Conservation (phyloP, 2,888 invertebrate genomes). For the Yponomeuta plumbellus region DNA sequence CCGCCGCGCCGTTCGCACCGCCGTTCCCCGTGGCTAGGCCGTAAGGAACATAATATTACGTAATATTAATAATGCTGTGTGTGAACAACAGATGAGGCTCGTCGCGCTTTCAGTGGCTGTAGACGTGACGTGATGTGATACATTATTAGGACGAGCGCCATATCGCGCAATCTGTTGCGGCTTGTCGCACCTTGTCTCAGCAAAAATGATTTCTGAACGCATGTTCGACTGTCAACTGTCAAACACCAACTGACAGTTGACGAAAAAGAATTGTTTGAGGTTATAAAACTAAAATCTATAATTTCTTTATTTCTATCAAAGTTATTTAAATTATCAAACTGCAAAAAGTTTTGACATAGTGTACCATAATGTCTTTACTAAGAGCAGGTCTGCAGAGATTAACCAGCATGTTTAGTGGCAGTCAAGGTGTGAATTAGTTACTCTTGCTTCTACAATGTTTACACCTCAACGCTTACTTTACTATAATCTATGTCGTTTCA, state of each 20-base stretch:
- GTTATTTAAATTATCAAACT: not conserved
- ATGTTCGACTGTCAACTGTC: not conserved
- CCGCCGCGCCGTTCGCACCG: too few species aligned
- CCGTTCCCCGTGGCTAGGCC: too few species aligned
- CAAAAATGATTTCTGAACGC: not conserved
- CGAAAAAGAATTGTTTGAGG: not conserved
- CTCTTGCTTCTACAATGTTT: not conserved
- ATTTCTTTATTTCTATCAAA: not conserved
- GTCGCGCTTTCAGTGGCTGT: too few species aligned
- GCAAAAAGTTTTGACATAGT: not conserved
- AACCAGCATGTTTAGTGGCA: constrained; percentile 39
- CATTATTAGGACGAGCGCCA: too few species aligned
- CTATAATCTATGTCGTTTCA: not conserved
- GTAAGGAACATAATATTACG: too few species aligned
- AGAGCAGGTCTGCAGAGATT: constrained; percentile 54
- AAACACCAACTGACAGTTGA: constrained; percentile 17
- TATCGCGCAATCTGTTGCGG: too few species aligned
- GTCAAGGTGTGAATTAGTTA: constrained; percentile 39
- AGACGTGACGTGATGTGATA: too few species aligned
- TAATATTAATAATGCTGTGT: too few species aligned
- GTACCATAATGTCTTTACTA: constrained; percentile 44
- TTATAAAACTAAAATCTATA: not conserved
- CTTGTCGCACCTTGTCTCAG: too few species aligned
- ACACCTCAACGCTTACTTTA: not conserved
- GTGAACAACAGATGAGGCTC: too few species aligned